phyloP scores from a whole-genome alignment of 1,140 invertebrate species.

The Odontomachus brunneus region DNA sequence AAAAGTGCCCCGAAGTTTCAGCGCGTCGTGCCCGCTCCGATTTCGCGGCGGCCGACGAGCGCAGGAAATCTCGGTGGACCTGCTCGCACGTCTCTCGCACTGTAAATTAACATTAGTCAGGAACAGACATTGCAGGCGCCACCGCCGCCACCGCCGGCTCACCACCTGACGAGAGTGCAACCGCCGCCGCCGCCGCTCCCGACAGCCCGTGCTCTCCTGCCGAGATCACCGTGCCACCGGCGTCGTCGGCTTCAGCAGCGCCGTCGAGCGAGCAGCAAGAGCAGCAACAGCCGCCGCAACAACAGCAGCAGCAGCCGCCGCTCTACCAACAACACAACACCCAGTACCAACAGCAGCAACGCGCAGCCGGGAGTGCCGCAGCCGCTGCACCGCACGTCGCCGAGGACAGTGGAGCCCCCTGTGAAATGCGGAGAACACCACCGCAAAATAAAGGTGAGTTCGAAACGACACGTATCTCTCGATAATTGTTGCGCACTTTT shows the following conservation, averaged over 20 bases:
- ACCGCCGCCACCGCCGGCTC: slow-evolving; percentile 12
- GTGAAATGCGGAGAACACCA: slow-evolving; percentile 85
- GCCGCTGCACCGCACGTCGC: slow-evolving; percentile 67
- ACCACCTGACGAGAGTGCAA: slow-evolving; percentile 70
- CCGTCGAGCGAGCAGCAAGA: slow-evolving; percentile 65
- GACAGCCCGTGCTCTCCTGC: slow-evolving; percentile 63
- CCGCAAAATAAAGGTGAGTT: slow-evolving; percentile 83
- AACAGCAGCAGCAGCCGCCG: slow-evolving; percentile 48
- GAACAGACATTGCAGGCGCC: slow-evolving; percentile 69
- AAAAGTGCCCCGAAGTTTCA: no score
- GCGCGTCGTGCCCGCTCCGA: no score
- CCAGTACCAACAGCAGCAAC: slow-evolving; percentile 70
- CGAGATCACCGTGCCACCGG: slow-evolving; percentile 48
- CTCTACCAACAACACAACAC: slow-evolving; percentile 66
- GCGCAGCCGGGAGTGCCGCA: slow-evolving; percentile 66
- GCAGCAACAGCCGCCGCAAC: slow-evolving; percentile 52
- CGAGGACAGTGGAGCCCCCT: slow-evolving; percentile 80
- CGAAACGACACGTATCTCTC: no score
- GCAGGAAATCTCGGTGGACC: no score
- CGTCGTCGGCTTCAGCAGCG: slow-evolving; percentile 32
- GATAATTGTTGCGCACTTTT: no score
- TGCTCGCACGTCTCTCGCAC: no score
- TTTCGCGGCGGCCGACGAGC: no score
- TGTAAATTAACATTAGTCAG: slow-evolving; percentile 42
- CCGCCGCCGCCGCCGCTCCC: slow-evolving; percentile 43